These are phyloP conservation scores for Calliphora vicina DNA, from an alignment of 1,140 invertebrate species.

Conservation along the genomic window DNA sequence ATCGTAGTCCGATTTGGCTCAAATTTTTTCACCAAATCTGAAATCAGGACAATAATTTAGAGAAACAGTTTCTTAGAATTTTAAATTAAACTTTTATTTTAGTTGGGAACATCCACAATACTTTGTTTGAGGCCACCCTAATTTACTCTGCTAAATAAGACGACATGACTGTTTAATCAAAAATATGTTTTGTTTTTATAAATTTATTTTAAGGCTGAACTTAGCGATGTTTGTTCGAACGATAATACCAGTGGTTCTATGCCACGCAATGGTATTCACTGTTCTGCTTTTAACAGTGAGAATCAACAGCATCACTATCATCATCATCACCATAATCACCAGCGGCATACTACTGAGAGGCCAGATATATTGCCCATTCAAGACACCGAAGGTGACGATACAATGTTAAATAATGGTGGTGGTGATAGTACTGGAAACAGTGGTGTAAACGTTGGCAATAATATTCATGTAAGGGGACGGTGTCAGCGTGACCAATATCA, in stretches of 20 bases:
- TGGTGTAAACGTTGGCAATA: neutral
- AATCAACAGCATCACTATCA: constrained; percentile 8
- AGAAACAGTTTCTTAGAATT: no score
- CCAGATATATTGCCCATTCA: constrained; percentile 63
- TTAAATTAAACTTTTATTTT: no score
- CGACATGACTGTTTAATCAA: no score
- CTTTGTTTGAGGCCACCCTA: no score
- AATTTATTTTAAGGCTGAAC: neutral
- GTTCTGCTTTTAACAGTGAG: constrained; percentile 16
- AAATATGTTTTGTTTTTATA: no score
- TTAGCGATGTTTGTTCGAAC: neutral
- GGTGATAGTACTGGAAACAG: neutral
- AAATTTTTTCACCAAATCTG: no score
- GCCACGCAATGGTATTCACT: constrained; percentile 3
- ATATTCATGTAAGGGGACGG: constrained; percentile 34
- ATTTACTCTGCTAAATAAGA: no score
- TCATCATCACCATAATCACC: constrained; percentile 14
- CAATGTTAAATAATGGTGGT: constrained; percentile 32
- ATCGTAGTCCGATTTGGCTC: no score
- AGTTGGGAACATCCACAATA: no score
- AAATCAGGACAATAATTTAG: no score
- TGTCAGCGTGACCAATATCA: constrained; percentile 33
- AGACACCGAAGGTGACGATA: constrained; percentile 40
- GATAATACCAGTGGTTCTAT: neutral
- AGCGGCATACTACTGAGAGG: constrained; percentile 45